phyloP scores from a whole-genome alignment of 2,797 vertebrate genomes.

The Heliangelus exortis region DNA sequence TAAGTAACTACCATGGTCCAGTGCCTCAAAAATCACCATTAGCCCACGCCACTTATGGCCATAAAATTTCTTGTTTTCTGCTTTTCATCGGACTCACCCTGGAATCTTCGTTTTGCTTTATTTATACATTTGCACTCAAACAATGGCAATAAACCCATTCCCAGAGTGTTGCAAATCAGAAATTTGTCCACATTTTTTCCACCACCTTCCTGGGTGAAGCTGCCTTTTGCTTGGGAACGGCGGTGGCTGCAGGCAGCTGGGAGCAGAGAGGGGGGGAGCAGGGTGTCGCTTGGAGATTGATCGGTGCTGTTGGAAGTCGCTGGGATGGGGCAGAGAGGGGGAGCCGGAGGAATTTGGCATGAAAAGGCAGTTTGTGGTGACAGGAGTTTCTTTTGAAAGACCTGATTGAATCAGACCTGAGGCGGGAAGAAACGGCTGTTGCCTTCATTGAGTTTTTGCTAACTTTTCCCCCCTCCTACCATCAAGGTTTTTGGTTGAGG shows the following conservation, averaged over 20 bases:
- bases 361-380: constrained; percentile 66
- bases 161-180: constrained; percentile 98
- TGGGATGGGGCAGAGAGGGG: constrained; percentile 52
- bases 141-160: constrained; percentile 94
- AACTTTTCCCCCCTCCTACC: constrained; percentile 33
- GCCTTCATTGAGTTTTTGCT: constrained; percentile 43
- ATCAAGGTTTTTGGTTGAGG: neutral
- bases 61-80: constrained; percentile 99
- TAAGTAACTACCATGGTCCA: constrained; percentile 94
- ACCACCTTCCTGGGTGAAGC: constrained; percentile 86
- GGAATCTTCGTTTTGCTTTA: constrained; percentile 93
- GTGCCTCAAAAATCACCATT: constrained; percentile 98
- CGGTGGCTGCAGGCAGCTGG: constrained; percentile 82
- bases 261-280: constrained; percentile 69
- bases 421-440: constrained; percentile 61
- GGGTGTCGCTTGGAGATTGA: constrained; percentile 75
- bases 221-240: constrained; percentile 78
- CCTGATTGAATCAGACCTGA: constrained; percentile 56
- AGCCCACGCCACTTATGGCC: constrained; percentile 96
- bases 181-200: constrained; percentile 92
- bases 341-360: constrained; percentile 38
- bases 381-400: constrained; percentile 57
- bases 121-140: constrained; percentile 88
- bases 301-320: constrained; percentile 50
- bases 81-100: constrained; percentile 91